Conservation (phyloP, 2,888 invertebrate genomes). For the Toxonevra muliebris region DNA sequence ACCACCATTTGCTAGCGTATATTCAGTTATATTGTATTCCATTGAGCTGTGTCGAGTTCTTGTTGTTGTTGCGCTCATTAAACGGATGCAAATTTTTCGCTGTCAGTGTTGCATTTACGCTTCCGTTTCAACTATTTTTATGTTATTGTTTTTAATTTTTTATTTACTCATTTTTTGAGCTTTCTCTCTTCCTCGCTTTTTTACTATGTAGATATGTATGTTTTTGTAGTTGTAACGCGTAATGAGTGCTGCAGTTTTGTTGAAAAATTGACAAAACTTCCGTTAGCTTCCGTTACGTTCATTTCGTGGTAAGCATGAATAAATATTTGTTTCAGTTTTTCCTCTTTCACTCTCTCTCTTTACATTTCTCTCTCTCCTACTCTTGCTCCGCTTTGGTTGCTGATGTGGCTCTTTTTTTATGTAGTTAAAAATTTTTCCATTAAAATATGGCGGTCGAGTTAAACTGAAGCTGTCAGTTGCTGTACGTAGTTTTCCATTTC, state of each 20-base stretch:
- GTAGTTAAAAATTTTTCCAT: no score
- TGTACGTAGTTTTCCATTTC: no score
- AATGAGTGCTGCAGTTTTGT: conserved; percentile 19
- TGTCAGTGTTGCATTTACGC: conserved; percentile 20
- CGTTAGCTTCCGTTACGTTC: conserved; percentile 17
- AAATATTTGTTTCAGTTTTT: no score
- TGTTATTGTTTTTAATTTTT: neutral
- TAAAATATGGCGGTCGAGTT: no score
- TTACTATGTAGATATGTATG: neutral
- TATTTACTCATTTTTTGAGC: neutral
- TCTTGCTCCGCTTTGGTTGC: no score
- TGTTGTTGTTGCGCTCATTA: conserved; percentile 22
- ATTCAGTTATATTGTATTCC: no score
- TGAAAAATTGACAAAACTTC: conserved; percentile 32
- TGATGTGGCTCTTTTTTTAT: no score
- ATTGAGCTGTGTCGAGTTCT: neutral
- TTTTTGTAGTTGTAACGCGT: conserved; percentile 4
- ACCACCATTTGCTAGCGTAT: no score
- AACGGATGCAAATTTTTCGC: conserved; percentile 27
- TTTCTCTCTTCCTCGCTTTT: neutral
- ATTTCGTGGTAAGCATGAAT: no score
- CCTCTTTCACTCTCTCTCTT: no score
- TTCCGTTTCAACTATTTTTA: conserved; percentile 6
- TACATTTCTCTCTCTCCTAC: no score
- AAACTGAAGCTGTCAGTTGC: no score